Base-by-base conservation (phyloP, 1,140 invertebrate species). In the Heliothis virescens region DNA sequence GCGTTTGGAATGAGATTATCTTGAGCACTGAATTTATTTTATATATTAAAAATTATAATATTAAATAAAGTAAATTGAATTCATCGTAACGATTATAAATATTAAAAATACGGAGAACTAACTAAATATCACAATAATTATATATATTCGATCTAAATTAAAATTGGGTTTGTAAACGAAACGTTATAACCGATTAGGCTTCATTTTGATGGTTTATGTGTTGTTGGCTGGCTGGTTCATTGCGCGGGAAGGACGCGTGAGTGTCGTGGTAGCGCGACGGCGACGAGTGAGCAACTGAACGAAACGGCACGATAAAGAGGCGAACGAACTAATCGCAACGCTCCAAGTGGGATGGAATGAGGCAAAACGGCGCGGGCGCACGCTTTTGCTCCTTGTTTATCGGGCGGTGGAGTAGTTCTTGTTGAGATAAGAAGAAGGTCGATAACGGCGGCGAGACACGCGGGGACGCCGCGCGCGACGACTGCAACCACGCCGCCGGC, bases 201-300 rank as follows among this genome's bases (percentile, higher is more conserved):
- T 94, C 93, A 94, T 94, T 92, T 93, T 94, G 91, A 90, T 87
- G 91, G 87, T 92, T 94, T 94, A 94, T 94, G 91, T 94, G 91
- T 93, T 92, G 91, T 93, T 93, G 89, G 91, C 87, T 90, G 90
- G 90, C 88, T 91, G 91, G 86, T 89, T 89, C 93, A 94, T 94
- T 88, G 81, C 90, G 91, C 90, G 91, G 89, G 85, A 82, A 89
- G 85, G 79, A 88, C 87, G 86, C 90, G 86, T 81, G 86, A 83
- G 82, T 85, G 87, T 87, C 89, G 87, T 93, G 90, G 79, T 85
- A 86, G 85, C 92, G 91, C 92, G 91, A 84, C 91, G 86, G 86
- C 77, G 81, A 88, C 91, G 91, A 90, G 85, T 90, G 93, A 93
- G 85, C 88, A 90, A 94, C 93, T 94, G 91, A 92, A 90, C 87